These are phyloP conservation scores for Petrolisthes cinctipes DNA, from an alignment of 2,888 invertebrate species.

Conservation along the genomic window DNA sequence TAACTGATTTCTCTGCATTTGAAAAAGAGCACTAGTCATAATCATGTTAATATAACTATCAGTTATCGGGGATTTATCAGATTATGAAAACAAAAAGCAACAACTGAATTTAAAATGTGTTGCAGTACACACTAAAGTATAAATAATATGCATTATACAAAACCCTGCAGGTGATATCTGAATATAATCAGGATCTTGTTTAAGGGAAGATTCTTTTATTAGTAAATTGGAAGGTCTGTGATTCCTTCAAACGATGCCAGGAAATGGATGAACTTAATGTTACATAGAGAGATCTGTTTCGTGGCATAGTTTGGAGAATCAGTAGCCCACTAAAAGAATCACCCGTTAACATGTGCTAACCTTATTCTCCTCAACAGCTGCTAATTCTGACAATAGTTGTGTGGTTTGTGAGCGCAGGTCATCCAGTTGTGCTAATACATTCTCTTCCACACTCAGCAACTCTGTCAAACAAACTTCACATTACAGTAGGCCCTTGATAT, in stretches of 20 bases:
- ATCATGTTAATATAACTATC: not conserved
- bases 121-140: not conserved
- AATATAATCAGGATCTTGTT: too few species aligned
- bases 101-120: not conserved
- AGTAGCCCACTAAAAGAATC: too few species aligned
- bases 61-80: too few species aligned
- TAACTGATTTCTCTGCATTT: not conserved
- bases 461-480: constrained; percentile 7
- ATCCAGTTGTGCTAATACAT: not conserved
- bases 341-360: constrained; percentile 8
- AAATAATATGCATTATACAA: not conserved
- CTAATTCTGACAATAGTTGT: constrained; percentile 15
- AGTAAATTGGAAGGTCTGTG: too few species aligned
- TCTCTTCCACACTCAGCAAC: constrained; percentile 28
- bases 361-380: constrained; percentile 33
- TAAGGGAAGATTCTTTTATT: too few species aligned
- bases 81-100: too few species aligned
- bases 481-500: too few species aligned
- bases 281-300: too few species aligned
- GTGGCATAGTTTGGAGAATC: too few species aligned
- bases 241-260: too few species aligned
- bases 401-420: constrained; percentile 24
- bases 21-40: not conserved
- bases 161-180: not conserved
- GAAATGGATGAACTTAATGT: too few species aligned